phyloP scores from a whole-genome alignment of 2,797 vertebrate genomes.

The Sebastes alutus region DNA sequence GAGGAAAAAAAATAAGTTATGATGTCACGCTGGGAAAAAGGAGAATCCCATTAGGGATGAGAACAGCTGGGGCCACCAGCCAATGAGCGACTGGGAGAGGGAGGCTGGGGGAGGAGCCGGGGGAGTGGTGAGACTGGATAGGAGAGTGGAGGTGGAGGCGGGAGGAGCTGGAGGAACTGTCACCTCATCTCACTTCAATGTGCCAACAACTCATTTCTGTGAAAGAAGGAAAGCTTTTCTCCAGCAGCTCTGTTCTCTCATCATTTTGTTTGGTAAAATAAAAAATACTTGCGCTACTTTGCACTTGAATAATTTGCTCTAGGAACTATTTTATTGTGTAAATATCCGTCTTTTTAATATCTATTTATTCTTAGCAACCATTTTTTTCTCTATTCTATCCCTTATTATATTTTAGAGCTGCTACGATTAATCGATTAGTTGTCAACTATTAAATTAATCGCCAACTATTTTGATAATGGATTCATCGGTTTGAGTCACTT shows the following conservation, averaged over 20 bases:
- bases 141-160: too few species aligned
- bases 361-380: not conserved
- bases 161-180: slow-evolving; percentile 11
- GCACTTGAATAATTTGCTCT: too few species aligned
- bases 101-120: not conserved
- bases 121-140: not conserved
- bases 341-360: too few species aligned
- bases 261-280: not conserved
- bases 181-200: slow-evolving; percentile 26
- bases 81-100: not conserved
- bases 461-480: too few species aligned
- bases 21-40: slow-evolving; percentile 32
- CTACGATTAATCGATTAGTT: too few species aligned
- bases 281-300: not conserved
- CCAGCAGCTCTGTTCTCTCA: not conserved
- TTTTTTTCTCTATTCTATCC: too few species aligned
- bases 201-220: not conserved
- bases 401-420: too few species aligned
- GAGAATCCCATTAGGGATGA: slow-evolving; percentile 32
- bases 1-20: not conserved
- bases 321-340: too few species aligned
- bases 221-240: not conserved
- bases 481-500: too few species aligned
- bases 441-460: too few species aligned
- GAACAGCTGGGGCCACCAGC: slow-evolving; percentile 37